Base-by-base conservation (phyloP, 2,113 vertebrate genomes). In the Elephas maximus region DNA sequence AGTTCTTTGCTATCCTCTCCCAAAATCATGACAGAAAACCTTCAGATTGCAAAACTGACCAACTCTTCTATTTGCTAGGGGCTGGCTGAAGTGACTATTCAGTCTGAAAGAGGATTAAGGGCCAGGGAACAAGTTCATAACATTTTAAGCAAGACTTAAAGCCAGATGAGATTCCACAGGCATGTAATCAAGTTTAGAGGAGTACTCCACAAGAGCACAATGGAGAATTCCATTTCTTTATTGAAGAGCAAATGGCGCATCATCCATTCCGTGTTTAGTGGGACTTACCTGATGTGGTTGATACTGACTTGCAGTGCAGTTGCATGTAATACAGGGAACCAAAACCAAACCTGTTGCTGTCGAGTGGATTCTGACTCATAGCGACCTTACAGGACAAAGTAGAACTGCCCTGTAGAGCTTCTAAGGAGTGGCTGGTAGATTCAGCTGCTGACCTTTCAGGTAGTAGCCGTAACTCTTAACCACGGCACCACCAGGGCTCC, bases 71-170 rank as follows among this genome's bases (percentile, higher is more conserved):
- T 83, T 90, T 96, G 23, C 41, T 53, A 51, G 20, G 24, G 17
- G 8, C 62, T 94, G 8, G 48, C 6, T 88, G 4, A 88, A 67
- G 57, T 84, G 14, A 65, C 48, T 67, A 5, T 62, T 90, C 44
- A 51, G 37, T 74, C 24, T 74, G 37, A 76, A 94, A 65, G 41
- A 73, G 7, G 44, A 88, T 77, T 14, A 44, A 37, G 12, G 62
- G 26, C 41, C 23, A 86, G 26, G 79, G 62, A 81, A 71, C 12
- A 62, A 60, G 84, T 91, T 57, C 8, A 41, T 91, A 48, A 91
- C 45, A 63, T 73, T 78, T 89, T 78, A 67, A 53, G n/a, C 10
- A 91, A 93, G 48, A 71, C 65, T 60, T 62, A 97, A 90, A 91
- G 84, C 15, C 24, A 57, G 10, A 81, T 62, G 57, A 76, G 15